phyloP scores from a whole-genome alignment of 2,888 invertebrate genomes.

The Orthosia incerta region DNA sequence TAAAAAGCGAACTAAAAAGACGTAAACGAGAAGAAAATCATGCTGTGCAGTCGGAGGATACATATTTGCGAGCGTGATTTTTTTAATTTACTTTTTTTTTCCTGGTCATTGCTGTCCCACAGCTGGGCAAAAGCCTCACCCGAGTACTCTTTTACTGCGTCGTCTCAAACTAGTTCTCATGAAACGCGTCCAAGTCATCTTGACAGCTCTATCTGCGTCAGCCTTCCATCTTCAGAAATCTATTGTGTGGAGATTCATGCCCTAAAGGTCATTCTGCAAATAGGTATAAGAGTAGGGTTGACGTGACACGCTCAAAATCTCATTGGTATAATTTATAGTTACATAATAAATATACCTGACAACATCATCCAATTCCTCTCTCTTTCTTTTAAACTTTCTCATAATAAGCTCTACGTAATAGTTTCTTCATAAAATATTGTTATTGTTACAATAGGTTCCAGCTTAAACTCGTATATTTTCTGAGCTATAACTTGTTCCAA shows the following conservation, averaged over 20 bases:
- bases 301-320: neutral
- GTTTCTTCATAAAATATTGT: conserved; percentile 36
- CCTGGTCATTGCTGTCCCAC: neutral
- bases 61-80: too few species aligned
- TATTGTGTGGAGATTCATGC: neutral
- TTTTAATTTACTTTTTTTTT: too few species aligned
- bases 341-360: neutral
- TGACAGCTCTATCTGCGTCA: neutral
- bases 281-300: neutral
- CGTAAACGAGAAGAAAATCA: too few species aligned
- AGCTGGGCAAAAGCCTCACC: neutral
- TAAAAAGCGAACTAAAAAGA: too few species aligned
- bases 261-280: neutral
- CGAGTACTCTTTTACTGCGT: neutral
- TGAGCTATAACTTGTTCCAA: conserved; percentile 42
- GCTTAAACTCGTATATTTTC: conserved; percentile 51
- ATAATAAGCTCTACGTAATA: conserved; percentile 12
- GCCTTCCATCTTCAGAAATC: neutral
- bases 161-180: neutral
- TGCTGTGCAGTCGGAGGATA: too few species aligned
- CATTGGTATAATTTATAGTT: neutral
- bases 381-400: neutral
- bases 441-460: conserved; percentile 8
- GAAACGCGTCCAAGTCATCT: neutral
- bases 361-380: neutral